phyloP scores from a whole-genome alignment of 2,113 vertebrate genomes.

The Octodon degus region DNA sequence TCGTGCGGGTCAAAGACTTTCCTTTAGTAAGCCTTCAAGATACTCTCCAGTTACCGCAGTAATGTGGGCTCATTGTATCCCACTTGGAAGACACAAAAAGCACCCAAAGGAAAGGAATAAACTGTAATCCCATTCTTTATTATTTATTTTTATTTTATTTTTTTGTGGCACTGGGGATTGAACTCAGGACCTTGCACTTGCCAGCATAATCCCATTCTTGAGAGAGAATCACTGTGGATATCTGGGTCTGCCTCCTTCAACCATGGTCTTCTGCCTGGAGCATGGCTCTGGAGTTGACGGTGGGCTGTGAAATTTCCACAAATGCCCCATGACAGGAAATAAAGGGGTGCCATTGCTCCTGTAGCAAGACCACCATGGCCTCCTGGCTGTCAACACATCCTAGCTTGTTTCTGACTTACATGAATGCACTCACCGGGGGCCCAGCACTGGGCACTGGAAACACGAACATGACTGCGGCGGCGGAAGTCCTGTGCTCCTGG shows the following conservation, averaged over 20 bases:
- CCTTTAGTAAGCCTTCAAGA: background rate
- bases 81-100: background rate
- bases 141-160: too few species aligned
- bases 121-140: too few species aligned
- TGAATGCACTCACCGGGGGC: background rate
- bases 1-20: background rate
- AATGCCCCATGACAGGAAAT: background rate
- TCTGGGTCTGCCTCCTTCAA: background rate
- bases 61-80: background rate
- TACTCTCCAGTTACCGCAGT: background rate
- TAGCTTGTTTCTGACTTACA: background rate
- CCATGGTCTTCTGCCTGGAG: background rate
- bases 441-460: background rate
- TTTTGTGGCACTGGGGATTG: too few species aligned
- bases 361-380: background rate
- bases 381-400: background rate
- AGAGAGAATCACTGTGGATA: background rate
- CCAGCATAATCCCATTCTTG: background rate
- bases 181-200: too few species aligned
- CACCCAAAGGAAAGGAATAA: background rate
- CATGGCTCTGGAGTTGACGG: background rate
- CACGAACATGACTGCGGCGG: background rate
- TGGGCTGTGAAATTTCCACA: background rate
- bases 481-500: rapidly evolving
- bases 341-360: background rate